Evolutionary conservation across 1,140 invertebrate genomes (phyloP).

Genomic region (Papilio xuthus): DNA sequence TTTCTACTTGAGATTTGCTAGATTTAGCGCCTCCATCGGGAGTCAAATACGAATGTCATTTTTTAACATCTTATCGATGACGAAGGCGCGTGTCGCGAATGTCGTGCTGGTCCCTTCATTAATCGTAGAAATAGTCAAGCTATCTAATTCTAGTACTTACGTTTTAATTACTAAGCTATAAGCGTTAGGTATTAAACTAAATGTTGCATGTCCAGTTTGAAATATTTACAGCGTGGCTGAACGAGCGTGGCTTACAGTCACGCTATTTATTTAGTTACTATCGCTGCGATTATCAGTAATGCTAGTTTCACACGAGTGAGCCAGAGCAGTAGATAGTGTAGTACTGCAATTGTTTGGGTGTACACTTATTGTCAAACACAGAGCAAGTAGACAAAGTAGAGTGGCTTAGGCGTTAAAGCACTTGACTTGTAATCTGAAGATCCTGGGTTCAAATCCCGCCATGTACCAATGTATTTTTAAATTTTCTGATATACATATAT

Average conservation of each 20-base stretch:
- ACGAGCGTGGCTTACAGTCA: conserved; percentile 34
- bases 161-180: conserved; percentile 1
- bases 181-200: neutral
- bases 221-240: conserved; percentile 25
- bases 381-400: neutral
- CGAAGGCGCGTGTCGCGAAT: too few species aligned
- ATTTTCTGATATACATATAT: too few species aligned
- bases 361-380: neutral
- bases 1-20: too few species aligned
- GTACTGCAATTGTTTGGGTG: neutral
- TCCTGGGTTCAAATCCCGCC: too few species aligned
- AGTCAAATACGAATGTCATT: too few species aligned
- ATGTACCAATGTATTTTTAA: too few species aligned
- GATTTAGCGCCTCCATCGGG: too few species aligned
- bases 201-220: conserved; percentile 31
- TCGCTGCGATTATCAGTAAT: conserved; percentile 26
- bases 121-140: neutral
- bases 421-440: too few species aligned
- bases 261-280: conserved; percentile 41
- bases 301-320: neutral
- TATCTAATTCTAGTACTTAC: neutral
- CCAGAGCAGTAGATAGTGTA: neutral
- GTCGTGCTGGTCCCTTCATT: neutral
- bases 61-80: too few species aligned
- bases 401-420: too few species aligned